phyloP scores from a whole-genome alignment of 1,140 invertebrate species.

The Psix sp. region DNA sequence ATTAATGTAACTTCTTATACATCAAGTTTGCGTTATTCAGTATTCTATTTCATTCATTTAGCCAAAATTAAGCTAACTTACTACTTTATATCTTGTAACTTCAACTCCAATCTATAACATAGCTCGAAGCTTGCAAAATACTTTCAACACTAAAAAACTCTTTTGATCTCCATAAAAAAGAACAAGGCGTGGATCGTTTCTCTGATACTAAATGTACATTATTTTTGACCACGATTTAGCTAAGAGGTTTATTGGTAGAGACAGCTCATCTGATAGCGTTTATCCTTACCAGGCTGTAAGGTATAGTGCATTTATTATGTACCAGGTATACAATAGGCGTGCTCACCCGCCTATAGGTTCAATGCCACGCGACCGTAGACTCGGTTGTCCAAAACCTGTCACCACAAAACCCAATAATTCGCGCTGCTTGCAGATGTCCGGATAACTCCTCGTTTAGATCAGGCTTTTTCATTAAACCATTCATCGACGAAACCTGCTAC shows the following conservation, averaged over 20 bases:
- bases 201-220: conserved; percentile 26
- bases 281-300: conserved; percentile 58
- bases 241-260: conserved; percentile 58
- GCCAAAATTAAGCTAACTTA: too few species aligned
- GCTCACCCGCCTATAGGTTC: conserved; percentile 42
- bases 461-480: conserved; percentile 58
- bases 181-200: conserved; percentile 25
- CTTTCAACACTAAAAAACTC: conserved; percentile 28
- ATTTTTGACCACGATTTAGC: conserved; percentile 6
- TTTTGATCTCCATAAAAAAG: conserved; percentile 19
- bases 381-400: conserved; percentile 65
- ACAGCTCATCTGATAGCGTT: conserved; percentile 73
- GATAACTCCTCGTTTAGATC: conserved; percentile 70
- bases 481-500: conserved; percentile 66
- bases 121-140: too few species aligned
- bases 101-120: too few species aligned
- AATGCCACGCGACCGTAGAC: conserved; percentile 73
- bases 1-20: too few species aligned
- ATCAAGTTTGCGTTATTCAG: too few species aligned
- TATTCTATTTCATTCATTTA: too few species aligned
- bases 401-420: conserved; percentile 72
- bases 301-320: conserved; percentile 35
- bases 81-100: too few species aligned
- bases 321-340: conserved; percentile 43
- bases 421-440: conserved; percentile 69